phyloP scores from a whole-genome alignment of 2,888 invertebrate species.

The Cistogaster globosa region DNA sequence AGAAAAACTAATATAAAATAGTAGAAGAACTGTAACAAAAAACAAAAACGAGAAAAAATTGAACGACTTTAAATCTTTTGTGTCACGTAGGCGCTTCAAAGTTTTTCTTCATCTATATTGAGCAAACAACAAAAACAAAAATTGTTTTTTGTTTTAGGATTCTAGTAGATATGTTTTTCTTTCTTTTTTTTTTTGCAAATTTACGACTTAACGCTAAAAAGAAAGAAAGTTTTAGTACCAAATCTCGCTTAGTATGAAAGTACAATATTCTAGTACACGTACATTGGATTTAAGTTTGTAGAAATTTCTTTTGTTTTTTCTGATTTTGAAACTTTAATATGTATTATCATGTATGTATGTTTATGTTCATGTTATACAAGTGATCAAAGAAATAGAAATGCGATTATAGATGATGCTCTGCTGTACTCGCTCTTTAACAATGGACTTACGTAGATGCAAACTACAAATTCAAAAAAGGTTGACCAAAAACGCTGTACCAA shows the following conservation, averaged over 20 bases:
- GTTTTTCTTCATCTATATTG: constrained; percentile 68
- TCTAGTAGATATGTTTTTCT: not conserved
- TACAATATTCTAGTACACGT: constrained; percentile 77
- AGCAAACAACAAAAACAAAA: not conserved
- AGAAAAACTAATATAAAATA: constrained; percentile 35
- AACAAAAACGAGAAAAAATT: constrained; percentile 30
- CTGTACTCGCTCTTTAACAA: too few species aligned
- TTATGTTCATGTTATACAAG: not conserved
- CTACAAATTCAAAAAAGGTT: too few species aligned
- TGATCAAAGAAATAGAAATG: not conserved
- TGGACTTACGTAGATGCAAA: too few species aligned
- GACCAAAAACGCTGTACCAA: too few species aligned
- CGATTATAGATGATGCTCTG: not conserved
- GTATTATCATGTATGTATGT: not conserved
- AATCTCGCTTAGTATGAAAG: constrained; percentile 80
- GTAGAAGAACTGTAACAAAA: constrained; percentile 12
- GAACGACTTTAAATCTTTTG: constrained; percentile 75
- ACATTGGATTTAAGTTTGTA: constrained; percentile 78
- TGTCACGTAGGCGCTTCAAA: constrained; percentile 81
- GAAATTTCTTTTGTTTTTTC: constrained; percentile 47
- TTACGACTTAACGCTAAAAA: constrained; percentile 79
- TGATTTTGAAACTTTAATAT: constrained; percentile 23
- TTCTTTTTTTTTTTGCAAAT: constrained; percentile 75
- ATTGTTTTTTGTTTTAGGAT: constrained; percentile 30
- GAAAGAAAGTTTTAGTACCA: constrained; percentile 74